Base-by-base conservation (phyloP, 2,113 vertebrate genomes). In the Rattus norvegicus region DNA sequence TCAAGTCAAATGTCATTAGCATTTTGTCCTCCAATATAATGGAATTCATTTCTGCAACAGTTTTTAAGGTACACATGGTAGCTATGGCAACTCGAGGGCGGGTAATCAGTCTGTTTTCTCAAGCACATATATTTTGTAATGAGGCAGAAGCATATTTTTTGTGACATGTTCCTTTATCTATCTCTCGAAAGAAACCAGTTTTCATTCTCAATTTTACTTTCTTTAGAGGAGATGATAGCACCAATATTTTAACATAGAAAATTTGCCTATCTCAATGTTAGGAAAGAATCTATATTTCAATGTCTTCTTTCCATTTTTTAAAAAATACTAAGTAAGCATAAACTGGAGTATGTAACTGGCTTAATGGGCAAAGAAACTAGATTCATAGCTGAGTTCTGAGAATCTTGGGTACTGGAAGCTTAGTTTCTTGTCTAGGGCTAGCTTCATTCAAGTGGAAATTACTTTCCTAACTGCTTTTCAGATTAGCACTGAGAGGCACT, bases 1-100 rank as follows among this genome's bases (percentile, higher is more conserved):
- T 95, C 89, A 96, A 97, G 94, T 88, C 91, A 96, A 93, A 96
- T 95, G 91, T 95, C 20, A 65, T 17, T 49, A 89, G 56, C 81
- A 94, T 95, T 88, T 91, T 97, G 12, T 88, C 97, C 13, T 97
- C 69, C 88, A 63, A 3, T 63, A 94, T 65, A 95, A 97, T 97
- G 26, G 65, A 91, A 97, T 95, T 95, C 92, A 79, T 91, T 92
- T 96, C 86, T 96, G 59, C 92, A 89, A 73, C 90, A 43, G 56
- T 96, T 96, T 63, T 65, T 96, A 96, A 91, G 81, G 59, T 9
- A 91, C 69, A 87, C 88, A 93, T 56, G 30, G 79, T 96, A 90
- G 69, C 93, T 95, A 94, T 97, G 67, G 90, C 92, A 97, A 93
- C 96, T 76, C 30, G n/a, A 79, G 24, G 26, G n/a, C 76, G 24